phyloP scores from a whole-genome alignment of 64 coral and sea anemone genomes.

The Stylophora pistillata region DNA sequence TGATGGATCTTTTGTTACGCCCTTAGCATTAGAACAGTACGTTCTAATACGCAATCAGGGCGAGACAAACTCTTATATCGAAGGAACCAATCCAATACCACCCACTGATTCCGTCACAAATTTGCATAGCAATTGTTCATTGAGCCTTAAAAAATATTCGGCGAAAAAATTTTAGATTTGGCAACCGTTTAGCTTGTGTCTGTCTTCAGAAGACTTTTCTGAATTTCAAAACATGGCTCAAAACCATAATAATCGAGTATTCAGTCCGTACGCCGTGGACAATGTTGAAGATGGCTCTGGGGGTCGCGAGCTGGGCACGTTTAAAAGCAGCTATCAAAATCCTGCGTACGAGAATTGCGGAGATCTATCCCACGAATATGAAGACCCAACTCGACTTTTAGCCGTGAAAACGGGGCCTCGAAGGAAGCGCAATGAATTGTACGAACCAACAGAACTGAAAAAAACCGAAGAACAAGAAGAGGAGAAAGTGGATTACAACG shows the following conservation, averaged over 20 bases:
- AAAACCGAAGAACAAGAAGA: neutral
- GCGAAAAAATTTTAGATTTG: neutral
- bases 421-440: conserved; percentile 26
- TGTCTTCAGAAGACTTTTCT: neutral
- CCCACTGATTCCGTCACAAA: neutral
- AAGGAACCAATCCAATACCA: conserved; percentile 1
- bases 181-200: neutral
- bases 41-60: neutral
- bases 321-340: neutral
- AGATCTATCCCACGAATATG: neutral
- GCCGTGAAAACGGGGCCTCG: neutral
- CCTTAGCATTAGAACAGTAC: neutral
- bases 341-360: conserved; percentile 17
- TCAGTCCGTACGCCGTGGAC: conserved; percentile 29
- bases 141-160: neutral
- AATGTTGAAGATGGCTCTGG: neutral
- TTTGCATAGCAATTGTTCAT: conserved; percentile 17
- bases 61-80: neutral
- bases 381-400: neutral
- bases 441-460: conserved; percentile 5
- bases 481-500: neutral
- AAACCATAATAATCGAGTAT: neutral
- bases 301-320: neutral
- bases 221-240: conserved; percentile 5
- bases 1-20: neutral